Conservation (phyloP, 2,888 invertebrate species). For the Dorcus hopei region DNA sequence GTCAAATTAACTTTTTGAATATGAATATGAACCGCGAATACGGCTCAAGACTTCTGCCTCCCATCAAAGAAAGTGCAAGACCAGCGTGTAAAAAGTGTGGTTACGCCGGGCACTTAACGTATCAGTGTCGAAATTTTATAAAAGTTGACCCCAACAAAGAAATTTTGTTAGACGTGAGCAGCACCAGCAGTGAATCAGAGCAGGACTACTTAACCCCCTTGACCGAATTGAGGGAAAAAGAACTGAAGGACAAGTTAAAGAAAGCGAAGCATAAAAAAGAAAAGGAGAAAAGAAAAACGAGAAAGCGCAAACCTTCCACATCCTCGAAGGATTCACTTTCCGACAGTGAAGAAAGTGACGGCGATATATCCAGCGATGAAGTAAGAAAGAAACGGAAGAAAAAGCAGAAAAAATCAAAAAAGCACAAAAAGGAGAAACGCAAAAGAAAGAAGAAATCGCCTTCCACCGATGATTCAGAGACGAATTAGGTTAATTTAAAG, state of each 20-base stretch:
- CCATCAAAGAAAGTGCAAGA: slow-evolving; percentile 70
- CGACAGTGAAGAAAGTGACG: slow-evolving; percentile 37
- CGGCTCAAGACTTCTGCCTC: slow-evolving; percentile 53
- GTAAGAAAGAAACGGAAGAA: slow-evolving; percentile 29
- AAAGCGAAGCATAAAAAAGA: slow-evolving; percentile 60
- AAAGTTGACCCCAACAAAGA: slow-evolving; percentile 93
- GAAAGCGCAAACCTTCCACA: slow-evolving; percentile 44
- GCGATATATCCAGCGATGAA: slow-evolving; percentile 30
- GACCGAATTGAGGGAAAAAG: slow-evolving; percentile 74
- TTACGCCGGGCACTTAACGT: slow-evolving; percentile 93
- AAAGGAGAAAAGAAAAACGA: slow-evolving; percentile 51
- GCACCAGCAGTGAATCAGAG: slow-evolving; percentile 87
- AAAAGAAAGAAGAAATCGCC: slow-evolving; percentile 42
- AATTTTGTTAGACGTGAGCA: slow-evolving; percentile 88
- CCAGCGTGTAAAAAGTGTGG: slow-evolving; percentile 94
- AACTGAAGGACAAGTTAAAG: slow-evolving; percentile 67
- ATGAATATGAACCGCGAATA: slow-evolving; percentile 34
- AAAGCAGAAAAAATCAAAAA: slow-evolving; percentile 32
- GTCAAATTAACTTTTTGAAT: too few relatives aligned
- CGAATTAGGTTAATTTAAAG: background rate
- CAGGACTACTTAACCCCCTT: slow-evolving; percentile 80
- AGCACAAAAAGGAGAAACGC: slow-evolving; percentile 43
- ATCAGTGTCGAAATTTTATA: slow-evolving; percentile 92
- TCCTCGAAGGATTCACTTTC: slow-evolving; percentile 29
- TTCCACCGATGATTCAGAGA: slow-evolving; percentile 27